These are phyloP conservation scores for Deroptyus accipitrinus DNA, from an alignment of 2,113 vertebrate genomes.

Conservation along the genomic window DNA sequence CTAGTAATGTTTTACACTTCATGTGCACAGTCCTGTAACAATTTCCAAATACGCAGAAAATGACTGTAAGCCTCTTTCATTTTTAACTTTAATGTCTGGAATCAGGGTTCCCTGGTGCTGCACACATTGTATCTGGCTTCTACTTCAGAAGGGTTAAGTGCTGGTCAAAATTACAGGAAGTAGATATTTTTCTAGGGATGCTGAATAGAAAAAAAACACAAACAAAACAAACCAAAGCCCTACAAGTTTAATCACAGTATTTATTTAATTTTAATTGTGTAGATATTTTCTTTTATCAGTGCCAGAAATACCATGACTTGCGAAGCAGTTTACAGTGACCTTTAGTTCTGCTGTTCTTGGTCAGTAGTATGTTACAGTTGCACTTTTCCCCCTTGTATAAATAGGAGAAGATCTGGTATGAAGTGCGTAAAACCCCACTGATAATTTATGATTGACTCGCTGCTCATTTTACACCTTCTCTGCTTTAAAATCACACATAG, in stretches of 20 bases:
- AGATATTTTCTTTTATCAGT: conserved; percentile 30
- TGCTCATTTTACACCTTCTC: conserved; percentile 51
- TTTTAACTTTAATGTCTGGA: background rate
- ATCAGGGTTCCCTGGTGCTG: conserved; percentile 32
- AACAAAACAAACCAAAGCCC: conserved; percentile 31
- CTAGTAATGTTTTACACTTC: background rate
- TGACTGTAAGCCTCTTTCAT: background rate
- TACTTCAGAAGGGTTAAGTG: conserved; percentile 42
- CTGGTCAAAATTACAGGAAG: conserved; percentile 12
- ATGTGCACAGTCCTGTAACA: background rate
- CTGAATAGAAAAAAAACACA: background rate
- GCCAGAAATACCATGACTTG: conserved; percentile 54
- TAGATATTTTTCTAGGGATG: conserved; percentile 35
- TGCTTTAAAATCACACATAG: conserved; percentile 40
- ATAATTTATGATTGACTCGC: conserved; percentile 19
- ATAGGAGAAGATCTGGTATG: conserved; percentile 14
- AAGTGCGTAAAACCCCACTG: conserved; percentile 49
- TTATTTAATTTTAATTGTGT: conserved; percentile 61
- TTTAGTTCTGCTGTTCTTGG: conserved; percentile 36
- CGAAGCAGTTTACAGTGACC: conserved; percentile 53
- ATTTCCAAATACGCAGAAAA: conserved; percentile 47
- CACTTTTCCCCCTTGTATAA: conserved; percentile 21
- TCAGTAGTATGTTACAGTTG: conserved; percentile 41
- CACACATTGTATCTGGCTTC: conserved; percentile 33
- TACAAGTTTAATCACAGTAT: conserved; percentile 48